A percentile compares a stretch with the other conserved stretches of the same genome.
These are phyloP conservation scores for Cyprinodon brontotheroides DNA, from an alignment of 2,113 vertebrate genomes.

Conservation along the genomic window DNA sequence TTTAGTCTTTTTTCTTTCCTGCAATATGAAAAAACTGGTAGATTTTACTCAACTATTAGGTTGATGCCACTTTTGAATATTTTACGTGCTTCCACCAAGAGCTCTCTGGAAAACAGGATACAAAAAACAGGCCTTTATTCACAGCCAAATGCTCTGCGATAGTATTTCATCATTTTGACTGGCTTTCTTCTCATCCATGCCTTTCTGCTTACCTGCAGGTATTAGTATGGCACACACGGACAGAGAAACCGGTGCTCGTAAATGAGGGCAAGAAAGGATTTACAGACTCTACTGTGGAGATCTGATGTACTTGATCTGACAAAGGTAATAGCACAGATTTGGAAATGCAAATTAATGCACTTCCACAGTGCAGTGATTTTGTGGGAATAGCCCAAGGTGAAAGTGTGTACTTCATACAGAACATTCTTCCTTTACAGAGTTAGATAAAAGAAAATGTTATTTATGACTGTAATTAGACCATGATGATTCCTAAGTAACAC, in stretches of 20 bases:
- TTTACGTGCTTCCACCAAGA: constrained; percentile 10
- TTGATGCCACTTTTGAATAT: constrained; percentile 9
- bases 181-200: constrained; percentile 11
- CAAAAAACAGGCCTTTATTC: background rate
- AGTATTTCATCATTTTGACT: constrained; percentile 10
- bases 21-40: constrained; percentile 16
- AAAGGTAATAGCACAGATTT: constrained; percentile 64
- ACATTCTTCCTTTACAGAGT: background rate
- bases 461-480: no score
- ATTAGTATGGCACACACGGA: constrained; percentile 91
- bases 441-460: background rate
- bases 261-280: constrained; percentile 91
- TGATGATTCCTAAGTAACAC: no score
- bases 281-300: constrained; percentile 85
- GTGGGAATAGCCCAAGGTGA: background rate
- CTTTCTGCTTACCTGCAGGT: constrained; percentile 71
- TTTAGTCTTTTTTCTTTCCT: no score
- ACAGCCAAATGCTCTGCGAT: constrained; percentile 1
- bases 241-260: constrained; percentile 85
- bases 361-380: constrained; percentile 21
- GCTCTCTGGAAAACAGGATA: constrained; percentile 9
- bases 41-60: constrained; percentile 18
- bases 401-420: background rate
- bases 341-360: constrained; percentile 47
- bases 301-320: constrained; percentile 74